Base-by-base conservation (phyloP, 2,113 vertebrate species). In the Anoplopoma fimbria region DNA sequence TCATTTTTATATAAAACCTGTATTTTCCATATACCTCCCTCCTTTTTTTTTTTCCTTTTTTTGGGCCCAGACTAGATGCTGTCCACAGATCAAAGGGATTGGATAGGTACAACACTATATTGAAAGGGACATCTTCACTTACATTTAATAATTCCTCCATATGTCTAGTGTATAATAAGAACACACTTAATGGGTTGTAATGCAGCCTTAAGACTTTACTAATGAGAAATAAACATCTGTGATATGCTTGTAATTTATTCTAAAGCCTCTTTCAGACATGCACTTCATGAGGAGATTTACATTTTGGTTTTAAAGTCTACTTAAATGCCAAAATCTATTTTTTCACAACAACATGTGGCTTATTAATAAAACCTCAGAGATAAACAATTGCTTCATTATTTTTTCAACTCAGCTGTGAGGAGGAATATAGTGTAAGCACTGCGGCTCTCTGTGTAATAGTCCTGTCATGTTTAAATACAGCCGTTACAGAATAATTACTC, bases 1-100 rank as follows among this genome's bases (percentile, higher is more conserved):
- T 81, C 12, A 25, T 82, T 85, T 88, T 89, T 84, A 82, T 83
- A 68, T 80, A 57, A 74, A 47, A 58, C n/a, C 8, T 57, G 81
- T 45, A 55, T 84, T 79, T 83, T 70, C 25, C 13, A 21, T 79
- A 9, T 87, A 51, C 69, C 33, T 74, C 45, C 42, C 21, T 31
- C 1, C 15, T 38, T 1, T 62, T 53, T 49, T 23, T 27, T 5
- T 57, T 57, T 27, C 27, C 3, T 23, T 76, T 58, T 62, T 69
- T 27, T 15, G 38, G 68, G 57, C 25, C 36, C 49, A 60, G n/a
- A 64, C 61, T 83, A 25, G 19, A 65, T 49, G 21, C 76, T 81
- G 27, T 45, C 19, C n/a, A 79, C 33, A 60, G 10, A 79, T 60
- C 47, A 69, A 23, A 69, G 7, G 13, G 40, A n/a, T 27, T 14